These are phyloP conservation scores for Galemys pyrenaicus DNA, from an alignment of 2,113 vertebrate genomes.

Conservation along the genomic window DNA sequence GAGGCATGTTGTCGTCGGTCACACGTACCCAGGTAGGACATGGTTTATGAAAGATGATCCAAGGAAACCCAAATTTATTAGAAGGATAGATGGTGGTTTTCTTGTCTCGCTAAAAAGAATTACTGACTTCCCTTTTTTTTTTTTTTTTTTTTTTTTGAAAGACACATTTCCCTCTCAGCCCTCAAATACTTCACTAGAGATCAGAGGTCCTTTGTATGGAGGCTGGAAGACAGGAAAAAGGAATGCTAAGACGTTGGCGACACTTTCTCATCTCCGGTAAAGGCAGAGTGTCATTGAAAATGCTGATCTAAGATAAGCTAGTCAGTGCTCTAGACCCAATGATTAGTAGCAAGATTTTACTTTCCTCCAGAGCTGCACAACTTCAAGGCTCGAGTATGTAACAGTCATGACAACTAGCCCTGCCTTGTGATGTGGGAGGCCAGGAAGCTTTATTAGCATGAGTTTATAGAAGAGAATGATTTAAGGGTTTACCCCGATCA, in stretches of 20 bases:
- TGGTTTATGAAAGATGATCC: slow-evolving; percentile 1
- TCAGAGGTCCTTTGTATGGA: background rate
- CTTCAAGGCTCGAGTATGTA: background rate
- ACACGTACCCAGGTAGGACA: background rate
- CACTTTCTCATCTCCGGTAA: background rate
- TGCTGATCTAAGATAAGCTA: background rate
- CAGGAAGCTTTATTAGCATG: background rate
- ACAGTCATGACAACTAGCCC: background rate
- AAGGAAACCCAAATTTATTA: background rate
- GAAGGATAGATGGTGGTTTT: background rate
- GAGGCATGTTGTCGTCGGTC: background rate
- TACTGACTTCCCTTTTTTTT: background rate
- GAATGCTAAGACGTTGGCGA: background rate
- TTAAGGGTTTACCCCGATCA: background rate
- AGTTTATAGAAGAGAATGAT: background rate
- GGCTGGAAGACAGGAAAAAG: background rate
- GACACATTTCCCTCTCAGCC: background rate
- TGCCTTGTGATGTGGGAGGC: background rate
- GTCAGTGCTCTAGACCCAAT: background rate
- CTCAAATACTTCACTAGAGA: background rate
- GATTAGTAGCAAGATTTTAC: background rate
- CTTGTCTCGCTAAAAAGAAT: background rate
- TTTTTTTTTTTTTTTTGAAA: background rate
- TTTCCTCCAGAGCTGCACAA: background rate
- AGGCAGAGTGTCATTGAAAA: background rate